phyloP scores from a whole-genome alignment of 2,888 invertebrate species.

The Stramonita haemastoma region DNA sequence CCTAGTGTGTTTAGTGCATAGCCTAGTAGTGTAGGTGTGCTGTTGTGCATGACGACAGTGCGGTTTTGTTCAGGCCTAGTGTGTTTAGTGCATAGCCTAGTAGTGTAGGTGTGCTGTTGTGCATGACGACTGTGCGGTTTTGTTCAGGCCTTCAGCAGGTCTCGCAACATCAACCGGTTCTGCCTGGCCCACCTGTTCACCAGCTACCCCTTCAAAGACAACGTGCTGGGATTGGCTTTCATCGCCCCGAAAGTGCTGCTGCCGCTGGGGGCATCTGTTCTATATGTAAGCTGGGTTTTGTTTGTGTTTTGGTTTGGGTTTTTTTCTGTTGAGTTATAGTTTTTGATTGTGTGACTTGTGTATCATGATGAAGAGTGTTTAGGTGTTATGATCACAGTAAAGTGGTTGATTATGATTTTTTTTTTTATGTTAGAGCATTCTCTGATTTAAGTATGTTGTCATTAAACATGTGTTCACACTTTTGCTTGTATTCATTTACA shows the following conservation, averaged over 20 bases:
- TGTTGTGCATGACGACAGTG: no score
- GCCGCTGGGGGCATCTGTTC: conserved; percentile 40
- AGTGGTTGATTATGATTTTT: no score
- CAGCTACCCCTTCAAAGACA: conserved; percentile 29
- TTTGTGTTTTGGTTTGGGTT: background rate
- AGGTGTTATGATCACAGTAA: no score
- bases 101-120: background rate
- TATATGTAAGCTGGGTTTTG: background rate
- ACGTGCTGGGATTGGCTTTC: conserved; percentile 36
- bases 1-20: no score
- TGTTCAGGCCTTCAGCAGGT: conserved; percentile 34
- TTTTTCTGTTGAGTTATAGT: background rate
- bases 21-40: no score
- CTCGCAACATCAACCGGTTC: conserved; percentile 3
- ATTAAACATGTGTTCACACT: no score
- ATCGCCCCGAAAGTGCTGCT: conserved; percentile 29
- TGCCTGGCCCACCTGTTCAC: conserved; percentile 40
- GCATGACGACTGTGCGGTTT: background rate
- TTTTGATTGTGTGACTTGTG: background rate
- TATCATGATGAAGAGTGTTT: background rate
- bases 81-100: no score
- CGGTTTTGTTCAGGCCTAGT: no score
- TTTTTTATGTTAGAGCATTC: no score
- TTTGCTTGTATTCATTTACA: no score
- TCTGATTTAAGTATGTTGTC: no score